Conservation (phyloP, 1,140 invertebrate species). For the Drosophila arawakana region DNA sequence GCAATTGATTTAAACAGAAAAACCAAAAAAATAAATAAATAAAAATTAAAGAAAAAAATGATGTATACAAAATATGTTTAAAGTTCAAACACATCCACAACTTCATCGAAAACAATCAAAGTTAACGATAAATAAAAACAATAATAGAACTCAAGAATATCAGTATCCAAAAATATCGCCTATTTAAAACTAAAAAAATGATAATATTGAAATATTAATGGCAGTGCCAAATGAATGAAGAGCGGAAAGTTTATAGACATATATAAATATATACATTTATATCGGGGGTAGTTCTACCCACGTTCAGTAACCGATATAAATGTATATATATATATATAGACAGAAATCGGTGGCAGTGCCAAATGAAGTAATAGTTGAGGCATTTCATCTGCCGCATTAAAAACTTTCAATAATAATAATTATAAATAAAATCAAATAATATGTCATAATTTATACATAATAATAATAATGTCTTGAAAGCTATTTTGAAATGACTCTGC, state of each 20-base stretch:
- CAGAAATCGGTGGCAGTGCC: slow-evolving; percentile 37
- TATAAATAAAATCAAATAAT: slow-evolving; percentile 36
- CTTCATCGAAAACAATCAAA: slow-evolving; percentile 30
- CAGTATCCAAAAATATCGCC: neutral
- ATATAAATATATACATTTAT: slow-evolving; percentile 5
- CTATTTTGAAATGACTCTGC: slow-evolving; percentile 52
- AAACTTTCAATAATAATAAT: slow-evolving; percentile 39
- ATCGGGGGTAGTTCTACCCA: neutral
- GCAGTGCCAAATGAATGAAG: slow-evolving; percentile 49
- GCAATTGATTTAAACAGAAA: slow-evolving; percentile 29
- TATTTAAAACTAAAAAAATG: slow-evolving; percentile 22
- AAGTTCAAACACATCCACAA: slow-evolving; percentile 16
- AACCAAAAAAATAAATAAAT: slow-evolving; percentile 32
- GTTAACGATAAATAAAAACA: slow-evolving; percentile 27
- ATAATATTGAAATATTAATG: slow-evolving; percentile 20
- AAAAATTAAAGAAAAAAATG: slow-evolving; percentile 15
- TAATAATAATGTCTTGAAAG: slow-evolving; percentile 52
- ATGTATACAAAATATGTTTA: neutral
- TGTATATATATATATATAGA: slow-evolving; percentile 15
- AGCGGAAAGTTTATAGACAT: slow-evolving; percentile 41
- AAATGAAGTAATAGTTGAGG: slow-evolving; percentile 40
- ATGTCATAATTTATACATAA: slow-evolving; percentile 26
- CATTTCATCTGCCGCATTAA: slow-evolving; percentile 24
- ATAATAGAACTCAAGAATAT: slow-evolving; percentile 23
- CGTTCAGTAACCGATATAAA: slow-evolving; percentile 7